Percentiles rank a stretch among this genome's conserved stretches.
Conservation (phyloP, 2,888 invertebrate species). For the Hybos culiciformis region DNA sequence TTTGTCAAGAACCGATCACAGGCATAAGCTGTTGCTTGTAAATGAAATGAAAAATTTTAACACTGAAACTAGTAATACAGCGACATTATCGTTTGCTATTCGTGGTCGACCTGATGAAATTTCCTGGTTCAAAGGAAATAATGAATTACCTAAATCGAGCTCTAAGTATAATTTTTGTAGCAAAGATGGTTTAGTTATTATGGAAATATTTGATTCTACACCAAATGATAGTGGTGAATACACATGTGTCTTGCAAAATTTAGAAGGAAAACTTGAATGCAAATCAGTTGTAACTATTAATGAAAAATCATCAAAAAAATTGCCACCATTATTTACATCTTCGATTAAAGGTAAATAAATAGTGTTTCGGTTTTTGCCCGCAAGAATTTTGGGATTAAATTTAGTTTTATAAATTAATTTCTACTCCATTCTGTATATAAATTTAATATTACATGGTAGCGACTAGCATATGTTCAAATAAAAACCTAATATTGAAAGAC, state of each 20-base stretch:
- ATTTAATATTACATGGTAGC: too few relatives aligned
- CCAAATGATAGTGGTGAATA: slow-evolving; percentile 63
- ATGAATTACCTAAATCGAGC: slow-evolving; percentile 35
- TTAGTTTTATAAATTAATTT: too few relatives aligned
- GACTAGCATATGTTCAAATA: too few relatives aligned
- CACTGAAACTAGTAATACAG: slow-evolving; percentile 56
- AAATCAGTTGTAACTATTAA: slow-evolving; percentile 56
- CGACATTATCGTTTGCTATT: slow-evolving; percentile 65
- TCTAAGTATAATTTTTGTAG: slow-evolving; percentile 39
- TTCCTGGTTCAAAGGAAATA: slow-evolving; percentile 60
- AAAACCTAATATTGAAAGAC: too few relatives aligned
- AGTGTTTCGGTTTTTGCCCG: neutral
- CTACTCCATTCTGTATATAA: too few relatives aligned
- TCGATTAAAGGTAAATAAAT: slow-evolving; percentile 27
- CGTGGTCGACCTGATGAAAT: slow-evolving; percentile 56
- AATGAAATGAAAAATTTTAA: slow-evolving; percentile 61
- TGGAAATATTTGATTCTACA: slow-evolving; percentile 57
- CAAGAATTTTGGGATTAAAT: neutral
- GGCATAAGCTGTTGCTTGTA: slow-evolving; percentile 58
- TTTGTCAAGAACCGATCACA: slow-evolving; percentile 35
- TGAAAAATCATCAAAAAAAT: slow-evolving; percentile 25
- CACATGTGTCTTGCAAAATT: slow-evolving; percentile 60
- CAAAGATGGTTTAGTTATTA: slow-evolving; percentile 52
- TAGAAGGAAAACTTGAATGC: slow-evolving; percentile 51
- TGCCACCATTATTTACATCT: slow-evolving; percentile 25